phyloP scores from a whole-genome alignment of 1,140 invertebrate species.

The Drosophila nannoptera region DNA sequence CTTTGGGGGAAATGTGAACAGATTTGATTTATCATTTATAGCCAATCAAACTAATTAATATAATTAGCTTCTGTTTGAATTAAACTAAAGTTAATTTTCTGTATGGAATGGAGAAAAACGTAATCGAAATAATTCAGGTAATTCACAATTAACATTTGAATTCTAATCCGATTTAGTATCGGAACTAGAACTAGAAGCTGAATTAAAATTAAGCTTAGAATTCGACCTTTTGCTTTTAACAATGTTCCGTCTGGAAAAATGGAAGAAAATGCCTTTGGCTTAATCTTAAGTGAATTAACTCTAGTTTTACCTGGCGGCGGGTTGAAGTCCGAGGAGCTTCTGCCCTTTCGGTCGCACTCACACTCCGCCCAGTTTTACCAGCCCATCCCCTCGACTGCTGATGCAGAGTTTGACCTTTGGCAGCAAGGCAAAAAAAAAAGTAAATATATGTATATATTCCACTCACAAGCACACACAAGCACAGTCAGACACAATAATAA shows the following conservation, averaged over 20 bases:
- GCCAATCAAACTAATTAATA: not conserved
- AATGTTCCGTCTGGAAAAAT: not conserved
- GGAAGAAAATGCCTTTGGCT: not conserved
- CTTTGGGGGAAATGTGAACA: no score
- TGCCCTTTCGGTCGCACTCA: not conserved
- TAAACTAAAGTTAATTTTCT: not conserved
- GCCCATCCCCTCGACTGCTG: not conserved
- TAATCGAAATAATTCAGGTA: no score
- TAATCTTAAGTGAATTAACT: not conserved
- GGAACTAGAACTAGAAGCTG: no score
- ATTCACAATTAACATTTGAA: no score
- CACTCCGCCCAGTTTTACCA: not conserved
- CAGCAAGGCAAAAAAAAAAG: constrained; percentile 14
- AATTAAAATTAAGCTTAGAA: no score
- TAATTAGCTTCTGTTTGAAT: not conserved
- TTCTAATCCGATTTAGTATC: no score
- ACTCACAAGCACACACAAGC: constrained; percentile 2
- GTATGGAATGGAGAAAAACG: no score
- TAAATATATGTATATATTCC: not conserved
- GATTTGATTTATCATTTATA: not conserved
- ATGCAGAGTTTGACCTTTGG: constrained; percentile 33
- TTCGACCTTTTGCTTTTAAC: no score
- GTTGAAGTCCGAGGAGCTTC: not conserved
- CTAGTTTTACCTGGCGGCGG: not conserved
- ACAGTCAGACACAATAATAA: constrained; percentile 57